Conservation (phyloP, 2,113 vertebrate genomes). For the Callorhinus ursinus region DNA sequence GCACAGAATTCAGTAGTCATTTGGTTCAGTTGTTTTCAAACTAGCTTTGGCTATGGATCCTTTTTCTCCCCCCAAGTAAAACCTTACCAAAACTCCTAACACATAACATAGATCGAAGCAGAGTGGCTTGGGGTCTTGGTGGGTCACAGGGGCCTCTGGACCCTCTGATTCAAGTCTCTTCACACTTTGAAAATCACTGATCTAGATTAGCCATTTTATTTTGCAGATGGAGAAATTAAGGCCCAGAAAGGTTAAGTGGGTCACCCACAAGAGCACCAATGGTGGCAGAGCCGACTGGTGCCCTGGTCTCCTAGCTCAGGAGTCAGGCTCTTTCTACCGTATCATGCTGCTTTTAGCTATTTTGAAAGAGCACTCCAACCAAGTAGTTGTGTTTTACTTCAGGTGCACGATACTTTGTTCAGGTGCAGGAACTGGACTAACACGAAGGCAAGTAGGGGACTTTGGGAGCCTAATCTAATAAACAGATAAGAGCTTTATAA, state of each 20-base stretch:
- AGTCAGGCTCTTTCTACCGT: neutral
- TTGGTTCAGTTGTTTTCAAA: neutral
- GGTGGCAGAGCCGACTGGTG: neutral
- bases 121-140: neutral
- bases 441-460: conserved; percentile 19
- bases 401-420: neutral
- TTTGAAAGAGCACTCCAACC: neutral
- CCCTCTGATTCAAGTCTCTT: neutral
- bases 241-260: neutral
- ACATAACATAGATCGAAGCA: neutral
- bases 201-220: neutral
- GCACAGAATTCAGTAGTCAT: neutral
- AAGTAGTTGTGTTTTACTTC: neutral
- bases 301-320: neutral
- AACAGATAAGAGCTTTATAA: conserved; percentile 56
- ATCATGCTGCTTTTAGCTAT: neutral
- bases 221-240: neutral
- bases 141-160: neutral
- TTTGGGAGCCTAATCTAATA: conserved; percentile 27
- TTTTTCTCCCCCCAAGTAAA: neutral
- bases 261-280: neutral
- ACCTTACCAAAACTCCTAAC: neutral
- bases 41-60: neutral
- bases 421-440: neutral
- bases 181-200: neutral